Percentiles rank a stretch among this genome's conserved stretches.
Conservation (phyloP, 2,113 vertebrate species). For the Burhinus oedicnemus region DNA sequence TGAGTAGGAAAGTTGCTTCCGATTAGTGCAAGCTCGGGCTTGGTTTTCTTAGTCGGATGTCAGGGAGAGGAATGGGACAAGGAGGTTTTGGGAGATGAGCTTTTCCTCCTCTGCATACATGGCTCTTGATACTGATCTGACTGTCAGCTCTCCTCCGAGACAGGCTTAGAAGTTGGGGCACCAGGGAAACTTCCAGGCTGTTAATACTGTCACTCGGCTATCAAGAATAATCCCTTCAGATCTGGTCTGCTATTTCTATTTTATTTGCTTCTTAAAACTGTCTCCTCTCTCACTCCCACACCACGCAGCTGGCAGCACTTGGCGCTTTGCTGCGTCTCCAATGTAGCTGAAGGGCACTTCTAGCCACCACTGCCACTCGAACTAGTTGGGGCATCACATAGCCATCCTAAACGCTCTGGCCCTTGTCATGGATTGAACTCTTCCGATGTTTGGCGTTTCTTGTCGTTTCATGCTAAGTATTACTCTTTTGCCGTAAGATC, state of each 20-base stretch:
- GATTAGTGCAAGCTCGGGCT: not conserved
- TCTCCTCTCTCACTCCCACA: not conserved
- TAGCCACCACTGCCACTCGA: not conserved
- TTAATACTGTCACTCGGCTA: not conserved
- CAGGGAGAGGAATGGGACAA: not conserved
- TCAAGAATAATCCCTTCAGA: not conserved
- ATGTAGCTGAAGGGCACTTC: accelerated
- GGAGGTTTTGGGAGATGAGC: not conserved
- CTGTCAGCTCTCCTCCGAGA: not conserved
- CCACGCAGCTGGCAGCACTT: accelerated
- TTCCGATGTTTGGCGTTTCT: not conserved
- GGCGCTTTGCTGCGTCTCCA: not conserved
- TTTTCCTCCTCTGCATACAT: accelerated
- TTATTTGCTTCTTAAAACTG: not conserved
- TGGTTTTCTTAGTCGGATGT: accelerated
- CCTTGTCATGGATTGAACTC: not conserved
- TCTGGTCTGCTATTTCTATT: not conserved
- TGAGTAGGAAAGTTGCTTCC: not conserved
- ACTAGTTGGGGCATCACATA: not conserved
- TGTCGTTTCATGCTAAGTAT: not conserved
- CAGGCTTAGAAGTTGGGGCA: not conserved
- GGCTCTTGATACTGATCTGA: not conserved
- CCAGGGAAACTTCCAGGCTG: not conserved
- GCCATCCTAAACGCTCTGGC: not conserved
- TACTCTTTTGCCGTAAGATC: not conserved